Evolutionary conservation across 2,797 vertebrate genomes (phyloP).

Genomic region (Zonotrichia albicollis): DNA sequence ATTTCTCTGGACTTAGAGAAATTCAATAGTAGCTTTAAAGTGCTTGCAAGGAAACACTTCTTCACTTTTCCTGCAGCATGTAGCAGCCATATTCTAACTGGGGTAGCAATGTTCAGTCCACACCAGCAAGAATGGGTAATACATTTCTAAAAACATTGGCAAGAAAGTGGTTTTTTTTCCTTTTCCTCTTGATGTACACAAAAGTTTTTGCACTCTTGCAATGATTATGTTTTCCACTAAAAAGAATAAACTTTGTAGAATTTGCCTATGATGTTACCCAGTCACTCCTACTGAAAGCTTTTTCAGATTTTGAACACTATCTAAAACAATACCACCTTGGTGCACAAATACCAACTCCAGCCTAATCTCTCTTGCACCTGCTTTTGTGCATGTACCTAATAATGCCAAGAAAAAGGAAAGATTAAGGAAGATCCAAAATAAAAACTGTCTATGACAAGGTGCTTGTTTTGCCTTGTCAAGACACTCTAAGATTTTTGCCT

Average conservation of each 20-base stretch:
- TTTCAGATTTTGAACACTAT: neutral
- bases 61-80: neutral
- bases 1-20: conserved; percentile 65
- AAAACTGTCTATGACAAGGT: neutral
- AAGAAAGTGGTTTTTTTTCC: neutral
- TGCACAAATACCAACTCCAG: neutral
- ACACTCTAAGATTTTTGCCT: neutral
- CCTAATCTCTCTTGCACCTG: neutral
- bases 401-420: neutral
- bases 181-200: neutral
- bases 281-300: neutral
- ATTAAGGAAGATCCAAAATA: neutral
- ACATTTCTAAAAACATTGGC: neutral
- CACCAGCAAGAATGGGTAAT: neutral
- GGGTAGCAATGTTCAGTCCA: neutral
- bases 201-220: neutral
- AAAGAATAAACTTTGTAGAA: neutral
- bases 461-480: neutral
- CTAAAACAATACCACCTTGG: neutral
- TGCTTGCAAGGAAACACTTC: conserved; percentile 38
- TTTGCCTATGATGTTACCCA: neutral
- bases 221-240: neutral
- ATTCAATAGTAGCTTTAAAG: conserved; percentile 49
- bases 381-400: neutral
- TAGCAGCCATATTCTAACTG: neutral